Evolutionary conservation across 2,113 vertebrate species (phyloP), one percentile per base, ranked within the genome.

Genomic region (Oryzias javanicus): DNA sequence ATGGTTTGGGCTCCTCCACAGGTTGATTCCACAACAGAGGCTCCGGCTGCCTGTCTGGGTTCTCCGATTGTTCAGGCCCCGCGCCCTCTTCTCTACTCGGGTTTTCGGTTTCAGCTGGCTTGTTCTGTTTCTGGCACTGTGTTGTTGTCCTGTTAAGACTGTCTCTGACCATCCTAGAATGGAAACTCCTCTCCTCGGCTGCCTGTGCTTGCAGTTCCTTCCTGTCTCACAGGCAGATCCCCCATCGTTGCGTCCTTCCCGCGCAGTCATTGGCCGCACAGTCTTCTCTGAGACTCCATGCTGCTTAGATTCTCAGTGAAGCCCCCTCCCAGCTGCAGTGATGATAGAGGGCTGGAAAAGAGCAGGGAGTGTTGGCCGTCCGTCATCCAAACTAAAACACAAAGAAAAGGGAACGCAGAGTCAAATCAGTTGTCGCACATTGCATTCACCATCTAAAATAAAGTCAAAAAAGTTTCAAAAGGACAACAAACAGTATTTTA

Each of bases 101-200:
- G 25, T 42, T 74, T 70, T 67, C 57, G 2, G 67, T 46, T 40
- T 73, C 74, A 3, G 63, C 56, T 44, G 49, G 3, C 1, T 1
- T 1, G 27, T 56, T 76, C 49, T 44, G 70, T 46, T 64, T 59
- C 14, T 6, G 53, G 66, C 55, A 79, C 17, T 57, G 58, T 25
- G 27, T 60, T 46, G 24, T 42, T 49, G 56, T 56, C 49, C 48
- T 68, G 16, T 53, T 47, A 6, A 53, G 49, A 49, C 73, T 60
- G 44, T 80, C 81, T 72, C 54, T 82, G 78, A 89, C 81, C 87
- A 90, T 89, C 68, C 86, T 89, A 87, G 47, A 74, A 60, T 29
- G 47, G 55, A 71, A 44, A 64, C 45, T 51, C 71, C 49, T 57
- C 54, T 6, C 40, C 62, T 56, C 29, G 71, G 41, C 14, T 25